Evolutionary conservation across 2,113 vertebrate species (phyloP), one percentile per base, ranked within the genome.

Genomic region (Tachuris rubrigastra): DNA sequence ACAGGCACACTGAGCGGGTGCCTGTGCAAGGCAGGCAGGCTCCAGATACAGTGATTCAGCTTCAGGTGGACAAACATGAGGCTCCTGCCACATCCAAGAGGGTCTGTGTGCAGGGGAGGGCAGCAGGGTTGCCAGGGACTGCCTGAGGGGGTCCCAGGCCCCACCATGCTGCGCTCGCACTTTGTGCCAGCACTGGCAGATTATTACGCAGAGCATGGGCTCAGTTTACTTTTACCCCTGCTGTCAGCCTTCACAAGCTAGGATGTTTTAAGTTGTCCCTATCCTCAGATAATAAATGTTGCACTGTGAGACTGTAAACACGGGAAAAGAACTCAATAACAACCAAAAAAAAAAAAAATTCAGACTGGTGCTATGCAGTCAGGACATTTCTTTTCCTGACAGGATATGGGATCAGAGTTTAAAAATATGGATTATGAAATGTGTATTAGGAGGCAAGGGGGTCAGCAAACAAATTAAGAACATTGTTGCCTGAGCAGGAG

Each of bases 251-350:
- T 89, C 89, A 81, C 94, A 89, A 90, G 84, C 55, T 53, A 92
- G 96, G 91, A 82, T 90, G 87, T 89, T 95, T 95, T 65, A 91
- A 96, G 83, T 93, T 89, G 92, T 97, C 87, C 49, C 92, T 90
- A 85, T 93, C 84, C 65, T 96, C 96, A 62, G 42, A 86, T 91
- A 97, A 94, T 96, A 97, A 97, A 96, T 87, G 94, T 60, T 47
- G 62, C 41, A 8, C 80, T 82, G 88, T 91, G 81, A 66, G 53
- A 93, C 63, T 80, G 89, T 96, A 98, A 98, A 97, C 93, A 97
- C 96, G 97, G 95, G 97, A 98, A 98, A 97, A 96, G 92, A 88
- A 93, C 87, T 28, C 63, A 49, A 94, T n/a, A n/a, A n/a, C n/a
- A n/a, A n/a, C n/a, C 55, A n/a, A 79, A 95, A 66, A 89, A 28